A percentile compares a stretch with the other conserved stretches of the same genome.
phyloP scores from a whole-genome alignment of 2,888 invertebrate species.

The Diplazon laetatorius region DNA sequence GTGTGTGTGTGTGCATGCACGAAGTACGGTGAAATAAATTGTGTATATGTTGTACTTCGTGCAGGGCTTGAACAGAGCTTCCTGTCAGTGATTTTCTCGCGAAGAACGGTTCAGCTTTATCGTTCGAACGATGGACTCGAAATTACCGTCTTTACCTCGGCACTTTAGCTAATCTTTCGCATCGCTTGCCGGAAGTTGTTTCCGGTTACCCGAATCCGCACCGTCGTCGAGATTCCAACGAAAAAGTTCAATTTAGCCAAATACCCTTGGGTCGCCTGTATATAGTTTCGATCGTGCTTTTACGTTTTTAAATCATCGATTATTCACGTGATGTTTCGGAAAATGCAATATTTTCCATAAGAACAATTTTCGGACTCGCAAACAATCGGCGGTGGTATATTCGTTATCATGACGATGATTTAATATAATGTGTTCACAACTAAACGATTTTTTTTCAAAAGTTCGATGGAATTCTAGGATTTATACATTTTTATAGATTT shows the following conservation, averaged over 20 bases:
- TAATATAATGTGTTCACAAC: too few relatives aligned
- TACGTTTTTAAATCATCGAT: background rate
- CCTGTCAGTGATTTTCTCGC: background rate
- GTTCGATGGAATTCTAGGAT: too few relatives aligned
- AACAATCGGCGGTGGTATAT: too few relatives aligned
- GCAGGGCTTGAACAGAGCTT: background rate
- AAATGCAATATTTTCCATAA: too few relatives aligned
- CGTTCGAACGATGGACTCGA: slow-evolving; percentile 30
- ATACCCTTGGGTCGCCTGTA: background rate
- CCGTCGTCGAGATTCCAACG: slow-evolving; percentile 10
- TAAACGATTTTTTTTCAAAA: too few relatives aligned
- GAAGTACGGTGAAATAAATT: background rate
- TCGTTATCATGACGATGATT: too few relatives aligned
- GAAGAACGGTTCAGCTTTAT: background rate
- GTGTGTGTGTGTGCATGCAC: background rate
- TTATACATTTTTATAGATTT: too few relatives aligned
- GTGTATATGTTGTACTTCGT: background rate
- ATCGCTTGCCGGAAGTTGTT: slow-evolving; percentile 48
- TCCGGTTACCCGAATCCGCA: slow-evolving; percentile 26
- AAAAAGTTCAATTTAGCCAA: background rate
- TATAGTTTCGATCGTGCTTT: background rate
- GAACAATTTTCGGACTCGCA: too few relatives aligned
- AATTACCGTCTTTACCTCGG: slow-evolving; percentile 35
- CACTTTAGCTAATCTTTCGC: slow-evolving; percentile 40
- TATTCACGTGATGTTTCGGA: too few relatives aligned